Percentiles rank a stretch among this genome's conserved stretches.
These are phyloP conservation scores for Drosophila planitibia DNA, from an alignment of 2,888 invertebrate species.

Conservation along the genomic window DNA sequence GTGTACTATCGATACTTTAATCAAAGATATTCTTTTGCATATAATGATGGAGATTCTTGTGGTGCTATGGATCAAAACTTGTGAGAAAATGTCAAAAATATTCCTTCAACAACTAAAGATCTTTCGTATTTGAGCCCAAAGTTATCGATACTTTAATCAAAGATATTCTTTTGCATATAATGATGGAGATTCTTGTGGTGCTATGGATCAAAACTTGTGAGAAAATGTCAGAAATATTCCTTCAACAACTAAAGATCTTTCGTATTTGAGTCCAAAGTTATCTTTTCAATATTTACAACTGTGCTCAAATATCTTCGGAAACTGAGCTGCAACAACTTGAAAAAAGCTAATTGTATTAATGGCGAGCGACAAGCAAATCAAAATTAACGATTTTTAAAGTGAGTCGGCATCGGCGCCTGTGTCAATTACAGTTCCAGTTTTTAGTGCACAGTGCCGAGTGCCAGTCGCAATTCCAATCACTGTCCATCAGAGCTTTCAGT, in stretches of 20 bases:
- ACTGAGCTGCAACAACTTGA: background rate
- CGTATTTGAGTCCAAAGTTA: background rate
- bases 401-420: constrained; percentile 12
- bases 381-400: constrained; percentile 67
- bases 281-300: no score
- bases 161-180: background rate
- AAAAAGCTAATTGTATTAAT: constrained; percentile 23
- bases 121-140: background rate
- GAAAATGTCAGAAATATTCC: background rate
- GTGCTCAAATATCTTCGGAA: background rate
- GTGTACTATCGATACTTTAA: background rate
- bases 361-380: constrained; percentile 52
- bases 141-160: background rate
- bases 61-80: background rate
- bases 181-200: background rate
- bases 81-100: no score
- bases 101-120: background rate
- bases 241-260: background rate
- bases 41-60: background rate
- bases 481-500: constrained; percentile 12
- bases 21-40: background rate
- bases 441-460: background rate
- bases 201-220: background rate
- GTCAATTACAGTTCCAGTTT: background rate
- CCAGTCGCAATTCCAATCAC: constrained; percentile 27